Conservation (phyloP, 2,113 vertebrate species). For the Lucifuga dentata region DNA sequence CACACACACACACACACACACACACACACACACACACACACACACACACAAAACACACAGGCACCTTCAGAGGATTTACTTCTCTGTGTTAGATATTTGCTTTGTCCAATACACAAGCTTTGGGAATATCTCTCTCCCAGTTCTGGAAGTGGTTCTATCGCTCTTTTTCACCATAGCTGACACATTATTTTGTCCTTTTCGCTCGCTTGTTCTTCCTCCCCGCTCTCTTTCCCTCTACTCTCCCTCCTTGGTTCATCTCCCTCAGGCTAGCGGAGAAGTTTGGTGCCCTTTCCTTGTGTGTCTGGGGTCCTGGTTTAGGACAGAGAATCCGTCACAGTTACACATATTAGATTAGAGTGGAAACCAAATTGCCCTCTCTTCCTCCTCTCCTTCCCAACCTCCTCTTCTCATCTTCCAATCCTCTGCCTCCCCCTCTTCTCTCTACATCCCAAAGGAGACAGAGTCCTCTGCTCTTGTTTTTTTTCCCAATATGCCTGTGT, state of each 20-base stretch:
- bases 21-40: conserved; percentile 24
- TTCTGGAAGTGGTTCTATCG: conserved; percentile 77
- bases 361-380: conserved; percentile 77
- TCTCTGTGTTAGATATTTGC: conserved; percentile 70
- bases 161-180: conserved; percentile 73
- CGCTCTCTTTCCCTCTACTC: conserved; percentile 26
- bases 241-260: conserved; percentile 62
- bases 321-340: conserved; percentile 83
- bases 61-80: conserved; percentile 70
- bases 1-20: conserved; percentile 21
- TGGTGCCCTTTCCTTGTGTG: conserved; percentile 72
- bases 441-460: conserved; percentile 60
- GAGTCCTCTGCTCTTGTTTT: conserved; percentile 57
- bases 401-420: conserved; percentile 42
- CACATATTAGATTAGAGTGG: conserved; percentile 83
- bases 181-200: conserved; percentile 66
- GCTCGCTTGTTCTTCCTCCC: conserved; percentile 1
- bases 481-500: conserved; percentile 39
- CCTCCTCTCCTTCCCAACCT: conserved; percentile 53
- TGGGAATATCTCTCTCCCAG: conserved; percentile 74
- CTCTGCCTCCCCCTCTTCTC: conserved; percentile 43
- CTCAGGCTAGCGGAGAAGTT: conserved; percentile 70
- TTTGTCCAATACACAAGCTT: conserved; percentile 76
- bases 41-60: conserved; percentile 10
- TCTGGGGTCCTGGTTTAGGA: conserved; percentile 76